These are phyloP conservation scores for Hedya salicella DNA, from an alignment of 2,888 invertebrate genomes.

Conservation along the genomic window DNA sequence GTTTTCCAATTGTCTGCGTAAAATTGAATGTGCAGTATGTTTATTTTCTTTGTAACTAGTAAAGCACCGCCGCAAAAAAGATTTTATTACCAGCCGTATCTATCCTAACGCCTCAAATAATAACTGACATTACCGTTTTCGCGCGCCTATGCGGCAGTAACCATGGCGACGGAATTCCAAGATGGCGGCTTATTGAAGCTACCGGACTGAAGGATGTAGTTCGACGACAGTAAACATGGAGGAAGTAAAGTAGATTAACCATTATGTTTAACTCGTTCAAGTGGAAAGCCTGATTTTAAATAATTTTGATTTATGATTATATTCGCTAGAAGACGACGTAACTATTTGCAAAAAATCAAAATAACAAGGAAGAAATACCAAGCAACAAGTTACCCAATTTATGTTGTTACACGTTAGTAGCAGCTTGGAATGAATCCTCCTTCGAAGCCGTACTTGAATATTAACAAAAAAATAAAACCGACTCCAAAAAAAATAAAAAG, in stretches of 20 bases:
- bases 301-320: constrained; percentile 28
- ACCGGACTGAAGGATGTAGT: constrained; percentile 38
- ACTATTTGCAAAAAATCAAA: constrained; percentile 16
- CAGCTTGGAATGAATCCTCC: too few relatives aligned
- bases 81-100: constrained; percentile 13
- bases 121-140: constrained; percentile 42
- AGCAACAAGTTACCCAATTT: too few relatives aligned
- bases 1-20: not conserved
- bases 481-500: too few relatives aligned
- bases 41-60: not conserved
- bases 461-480: too few relatives aligned
- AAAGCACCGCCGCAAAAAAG: not conserved
- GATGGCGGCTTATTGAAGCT: constrained; percentile 61
- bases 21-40: not conserved
- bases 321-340: constrained; percentile 10
- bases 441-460: too few relatives aligned
- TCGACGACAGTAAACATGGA: constrained; percentile 39
- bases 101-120: constrained; percentile 35
- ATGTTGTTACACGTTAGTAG: too few relatives aligned
- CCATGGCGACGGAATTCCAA: constrained; percentile 73
- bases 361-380: too few relatives aligned
- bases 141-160: constrained; percentile 68
- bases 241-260: constrained; percentile 36
- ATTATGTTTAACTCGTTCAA: constrained; percentile 29
- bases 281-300: constrained; percentile 24